A percentile compares a stretch with the other conserved stretches of the same genome.
Evolutionary conservation across 2,888 invertebrate species (phyloP).

Genomic region (Netelia fuscicornis): DNA sequence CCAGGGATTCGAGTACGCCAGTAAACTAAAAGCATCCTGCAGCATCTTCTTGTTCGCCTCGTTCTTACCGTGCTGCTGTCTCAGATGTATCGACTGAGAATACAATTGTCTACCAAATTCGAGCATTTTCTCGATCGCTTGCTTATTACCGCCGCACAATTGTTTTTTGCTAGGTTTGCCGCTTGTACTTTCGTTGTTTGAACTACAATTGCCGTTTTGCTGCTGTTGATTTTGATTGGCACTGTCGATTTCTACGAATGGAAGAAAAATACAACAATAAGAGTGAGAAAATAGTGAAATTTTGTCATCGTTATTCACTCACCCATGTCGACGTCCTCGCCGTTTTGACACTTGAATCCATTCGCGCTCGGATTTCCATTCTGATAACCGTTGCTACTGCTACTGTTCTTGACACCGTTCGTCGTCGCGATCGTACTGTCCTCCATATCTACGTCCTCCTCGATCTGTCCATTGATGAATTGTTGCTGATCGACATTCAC

Average conservation of each 20-base stretch:
- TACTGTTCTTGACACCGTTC: constrained; percentile 79
- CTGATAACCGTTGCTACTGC: constrained; percentile 86
- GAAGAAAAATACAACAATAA: constrained; percentile 56
- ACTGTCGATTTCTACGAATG: constrained; percentile 85
- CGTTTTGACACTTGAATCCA: constrained; percentile 87
- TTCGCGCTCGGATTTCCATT: constrained; percentile 86
- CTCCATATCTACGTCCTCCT: constrained; percentile 86
- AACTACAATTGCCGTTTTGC: constrained; percentile 74
- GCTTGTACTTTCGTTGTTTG: constrained; percentile 68
- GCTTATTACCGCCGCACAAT: constrained; percentile 90
- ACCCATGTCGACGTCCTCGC: constrained; percentile 91
- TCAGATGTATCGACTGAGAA: constrained; percentile 94
- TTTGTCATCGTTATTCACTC: constrained; percentile 76
- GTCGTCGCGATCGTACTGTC: constrained; percentile 85
- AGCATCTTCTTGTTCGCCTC: constrained; percentile 96
- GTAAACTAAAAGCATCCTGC: constrained; percentile 98
- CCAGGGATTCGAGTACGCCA: constrained; percentile 99
- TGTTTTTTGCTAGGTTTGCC: constrained; percentile 84
- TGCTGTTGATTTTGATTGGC: constrained; percentile 78
- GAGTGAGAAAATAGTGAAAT: too few species aligned
- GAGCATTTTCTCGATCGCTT: constrained; percentile 96
- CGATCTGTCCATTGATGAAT: constrained; percentile 81
- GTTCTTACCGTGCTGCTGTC: constrained; percentile 92
- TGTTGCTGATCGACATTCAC: constrained; percentile 81
- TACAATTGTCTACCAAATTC: constrained; percentile 97